These are phyloP conservation scores for Hylaeus anthracinus DNA, from an alignment of 1,140 invertebrate species.

Conservation along the genomic window DNA sequence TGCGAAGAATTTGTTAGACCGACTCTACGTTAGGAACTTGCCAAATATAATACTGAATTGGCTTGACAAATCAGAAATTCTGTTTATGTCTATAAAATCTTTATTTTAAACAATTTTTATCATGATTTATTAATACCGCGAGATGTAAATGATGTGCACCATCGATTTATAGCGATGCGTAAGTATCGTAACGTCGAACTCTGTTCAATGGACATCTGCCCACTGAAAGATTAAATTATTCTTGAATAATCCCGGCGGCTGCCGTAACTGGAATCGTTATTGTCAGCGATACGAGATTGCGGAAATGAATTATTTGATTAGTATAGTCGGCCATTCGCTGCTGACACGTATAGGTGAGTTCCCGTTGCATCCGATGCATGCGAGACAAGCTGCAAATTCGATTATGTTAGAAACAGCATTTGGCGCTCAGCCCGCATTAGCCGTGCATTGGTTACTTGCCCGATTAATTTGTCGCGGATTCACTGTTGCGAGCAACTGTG, in stretches of 20 bases:
- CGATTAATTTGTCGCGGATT: conserved; percentile 65
- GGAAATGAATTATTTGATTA: conserved; percentile 54
- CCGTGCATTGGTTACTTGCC: conserved; percentile 49
- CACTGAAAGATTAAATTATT: conserved; percentile 24
- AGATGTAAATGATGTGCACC: too few relatives aligned
- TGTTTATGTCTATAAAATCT: too few relatives aligned
- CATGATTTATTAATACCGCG: too few relatives aligned
- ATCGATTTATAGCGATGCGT: not conserved
- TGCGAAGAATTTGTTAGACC: too few relatives aligned
- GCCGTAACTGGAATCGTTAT: conserved; percentile 22
- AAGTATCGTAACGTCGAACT: not conserved
- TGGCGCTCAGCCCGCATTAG: conserved; percentile 57
- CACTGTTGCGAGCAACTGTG: conserved; percentile 46
- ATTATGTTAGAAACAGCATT: conserved; percentile 69
- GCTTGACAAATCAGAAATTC: too few relatives aligned
- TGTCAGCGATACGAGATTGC: conserved; percentile 35
- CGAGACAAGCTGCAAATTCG: conserved; percentile 63
- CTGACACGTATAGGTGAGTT: conserved; percentile 33
- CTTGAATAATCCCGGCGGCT: conserved; percentile 15
- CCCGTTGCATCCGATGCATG: not conserved
- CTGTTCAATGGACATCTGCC: not conserved
- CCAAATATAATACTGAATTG: too few relatives aligned
- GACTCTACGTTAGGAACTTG: too few relatives aligned
- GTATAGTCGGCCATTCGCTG: conserved; percentile 25
- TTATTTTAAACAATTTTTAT: too few relatives aligned